Base-by-base conservation (phyloP, 2,888 invertebrate genomes). In the Cephus runcator region DNA sequence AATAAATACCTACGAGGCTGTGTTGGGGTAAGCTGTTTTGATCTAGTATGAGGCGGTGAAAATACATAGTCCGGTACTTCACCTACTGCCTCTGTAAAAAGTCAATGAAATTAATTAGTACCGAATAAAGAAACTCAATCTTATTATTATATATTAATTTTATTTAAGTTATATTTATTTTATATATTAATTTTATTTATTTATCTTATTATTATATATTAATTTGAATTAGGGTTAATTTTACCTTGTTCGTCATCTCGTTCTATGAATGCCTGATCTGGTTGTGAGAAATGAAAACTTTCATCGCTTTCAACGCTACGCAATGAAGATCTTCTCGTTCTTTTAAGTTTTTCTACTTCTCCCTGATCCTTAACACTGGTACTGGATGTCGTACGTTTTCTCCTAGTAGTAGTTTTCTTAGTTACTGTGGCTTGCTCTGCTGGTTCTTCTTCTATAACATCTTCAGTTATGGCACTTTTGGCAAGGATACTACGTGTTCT, bases 41-140 rank as follows among this genome's bases (percentile, higher is more conserved):
- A 87, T 80, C 86, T 86, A 56, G 84, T 86, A 34, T 87, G 84
- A 4, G 90, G 89, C 11, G 88, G 85, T 76, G 90, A 90, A 81
- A 90, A 90, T 33, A 88, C 83, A 69, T 83, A 89, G 34, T 84
- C 82, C 34, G 88, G 86, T 69, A 86, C 85, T 77, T 85, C 79
- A 75, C 82, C 83, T 23, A 83, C 83, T 23, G 83, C 79, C 33
- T 77, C 90, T 90, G 81, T 9, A 84, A 82, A 69, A 69, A 74
- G 2, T 3, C 31, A 15, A 71, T 33, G 69, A 34, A 74, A 34
- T 34, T 6, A 31, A 40, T 69, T 34, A 69, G 23, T 56, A 56
- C 2, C 1, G 1, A 56, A 15, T 15, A 12, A 74, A 35, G 12
- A 35, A 74, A 3, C 35, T 23, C 3, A 12, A 36, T n/a, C 1